Base-by-base conservation (phyloP, 2,888 invertebrate species). In the Lymantria monacha region DNA sequence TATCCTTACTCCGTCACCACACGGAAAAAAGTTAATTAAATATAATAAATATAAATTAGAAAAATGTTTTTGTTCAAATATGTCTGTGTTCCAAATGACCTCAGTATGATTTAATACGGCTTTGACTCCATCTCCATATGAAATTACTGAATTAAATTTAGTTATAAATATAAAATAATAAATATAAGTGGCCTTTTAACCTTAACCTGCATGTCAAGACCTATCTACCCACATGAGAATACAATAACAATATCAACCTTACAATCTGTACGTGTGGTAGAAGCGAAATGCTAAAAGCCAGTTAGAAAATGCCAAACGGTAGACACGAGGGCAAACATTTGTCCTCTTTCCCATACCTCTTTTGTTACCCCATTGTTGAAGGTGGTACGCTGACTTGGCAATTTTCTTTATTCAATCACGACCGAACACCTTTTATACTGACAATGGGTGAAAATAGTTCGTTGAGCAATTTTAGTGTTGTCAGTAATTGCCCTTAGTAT, bases 261-360 rank as follows among this genome's bases (percentile, higher is more conserved):
- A 49, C 22, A 42, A 42, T 46, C 33, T 33, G 33, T 12, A 15
- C 40, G 48, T 47, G 54, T 33, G 33, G 52, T 48, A 52, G 22
- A 2, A 22, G 57, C 65, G 51, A 70, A 76, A 76, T 76, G 69
- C 66, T 73, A 74, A 61, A 70, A 71, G 70, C 61, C 66, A 67
- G 72, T 66, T 62, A 69, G 64, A 74, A 73, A 73, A 77, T 74
- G 76, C 66, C 76, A 76, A 67, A 63, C 66, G 62, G 55, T 55
- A 63, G 65, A 63, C 65, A 54, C 66, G 61, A 65, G 63, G 69
- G 74, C 70, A 77, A 78, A 78, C 73, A 76, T 74, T 75, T 69
- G 71, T 63, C 60, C 55, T 46, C 57, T 51, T 66, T 47, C 57
- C 55, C 53, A 53, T 36, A 49, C 69, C 61, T 63, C 70, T 67